A percentile compares a stretch with the other conserved stretches of the same genome.
phyloP scores from a whole-genome alignment of 2,113 vertebrate species.

The Ailuropoda melanoleuca region DNA sequence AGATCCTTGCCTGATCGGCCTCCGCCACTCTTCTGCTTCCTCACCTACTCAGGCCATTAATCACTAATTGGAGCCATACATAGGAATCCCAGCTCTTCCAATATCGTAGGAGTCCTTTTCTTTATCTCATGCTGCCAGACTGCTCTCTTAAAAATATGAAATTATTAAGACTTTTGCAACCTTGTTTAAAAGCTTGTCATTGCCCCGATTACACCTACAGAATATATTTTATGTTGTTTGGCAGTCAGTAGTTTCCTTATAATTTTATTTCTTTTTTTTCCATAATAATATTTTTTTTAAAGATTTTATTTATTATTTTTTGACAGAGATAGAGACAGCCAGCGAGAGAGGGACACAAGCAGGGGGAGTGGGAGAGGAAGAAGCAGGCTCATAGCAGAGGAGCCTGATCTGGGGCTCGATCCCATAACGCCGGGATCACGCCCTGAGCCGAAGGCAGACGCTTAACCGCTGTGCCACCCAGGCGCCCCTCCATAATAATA shows the following conservation, averaged over 20 bases:
- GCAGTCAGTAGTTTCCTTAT: background rate
- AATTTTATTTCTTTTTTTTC: background rate
- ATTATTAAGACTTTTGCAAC: background rate
- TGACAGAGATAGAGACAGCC: no score
- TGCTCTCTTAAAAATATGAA: background rate
- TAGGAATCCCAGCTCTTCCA: background rate
- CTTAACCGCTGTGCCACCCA: no score
- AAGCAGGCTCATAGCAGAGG: no score
- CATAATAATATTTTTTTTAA: no score
- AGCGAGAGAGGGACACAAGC: no score
- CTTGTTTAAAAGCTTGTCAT: background rate
- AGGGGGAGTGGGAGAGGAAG: no score
- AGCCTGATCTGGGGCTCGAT: no score
- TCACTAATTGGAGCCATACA: background rate
- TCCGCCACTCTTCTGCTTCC: background rate
- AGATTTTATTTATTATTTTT: no score
- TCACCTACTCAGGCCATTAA: background rate
- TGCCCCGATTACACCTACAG: background rate
- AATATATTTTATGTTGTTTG: background rate
- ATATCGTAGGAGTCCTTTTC: background rate
- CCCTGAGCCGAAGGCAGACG: no score
- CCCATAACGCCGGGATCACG: no score
- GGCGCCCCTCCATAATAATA: no score
- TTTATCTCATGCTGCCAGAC: background rate
- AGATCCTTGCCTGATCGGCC: background rate